Evolutionary conservation across 2,113 vertebrate species (phyloP).

Genomic region (Lepidothrix coronata): DNA sequence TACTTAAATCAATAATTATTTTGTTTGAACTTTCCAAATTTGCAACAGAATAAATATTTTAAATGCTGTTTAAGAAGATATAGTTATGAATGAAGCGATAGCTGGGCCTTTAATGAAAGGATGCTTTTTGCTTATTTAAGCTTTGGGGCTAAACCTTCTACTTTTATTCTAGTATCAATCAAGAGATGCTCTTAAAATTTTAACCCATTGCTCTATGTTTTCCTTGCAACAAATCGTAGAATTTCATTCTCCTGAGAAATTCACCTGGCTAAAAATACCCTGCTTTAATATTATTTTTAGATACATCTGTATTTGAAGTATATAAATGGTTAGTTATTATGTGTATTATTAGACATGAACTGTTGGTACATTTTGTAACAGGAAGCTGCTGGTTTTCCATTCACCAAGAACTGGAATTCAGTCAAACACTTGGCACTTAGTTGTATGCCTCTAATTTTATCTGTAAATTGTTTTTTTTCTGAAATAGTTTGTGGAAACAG

Average conservation of each 20-base stretch:
- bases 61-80: not conserved
- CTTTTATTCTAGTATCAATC: not conserved
- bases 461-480: conserved; percentile 64
- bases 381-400: conserved; percentile 80
- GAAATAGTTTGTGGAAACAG: conserved; percentile 64
- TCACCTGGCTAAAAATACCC: conserved; percentile 75
- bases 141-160: not conserved
- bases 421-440: conserved; percentile 73
- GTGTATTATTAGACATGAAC: conserved; percentile 72
- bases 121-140: not conserved
- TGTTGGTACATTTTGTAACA: conserved; percentile 81
- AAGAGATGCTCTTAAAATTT: not conserved
- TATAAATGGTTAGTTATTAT: conserved; percentile 57
- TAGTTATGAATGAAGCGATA: not conserved
- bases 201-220: not conserved
- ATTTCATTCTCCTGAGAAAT: conserved; percentile 49
- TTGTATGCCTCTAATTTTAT: conserved; percentile 62
- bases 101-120: not conserved
- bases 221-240: not conserved
- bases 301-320: conserved; percentile 56
- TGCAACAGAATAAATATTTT: not conserved
- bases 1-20: not conserved
- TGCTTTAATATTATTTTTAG: conserved; percentile 65
- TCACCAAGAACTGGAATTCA: conserved; percentile 74
- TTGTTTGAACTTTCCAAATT: not conserved